A percentile compares a stretch with the other conserved stretches of the same genome.
Conservation (phyloP, 1,140 invertebrate species). For the Sipha flava region DNA sequence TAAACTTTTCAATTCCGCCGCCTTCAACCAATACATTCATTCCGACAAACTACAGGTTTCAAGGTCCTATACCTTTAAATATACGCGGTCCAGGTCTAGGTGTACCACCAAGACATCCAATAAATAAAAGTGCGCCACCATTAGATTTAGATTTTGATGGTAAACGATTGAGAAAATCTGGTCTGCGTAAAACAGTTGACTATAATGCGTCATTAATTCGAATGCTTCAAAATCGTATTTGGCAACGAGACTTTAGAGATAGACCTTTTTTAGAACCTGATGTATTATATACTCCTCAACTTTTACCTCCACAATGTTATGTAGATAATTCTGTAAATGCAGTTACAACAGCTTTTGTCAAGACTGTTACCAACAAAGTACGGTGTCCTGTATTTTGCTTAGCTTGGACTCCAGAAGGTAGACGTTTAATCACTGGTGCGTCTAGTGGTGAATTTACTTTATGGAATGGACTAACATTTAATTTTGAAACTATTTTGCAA, state of each 20-base stretch:
- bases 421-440: slow-evolving; percentile 93
- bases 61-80: slow-evolving; percentile 33
- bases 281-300: slow-evolving; percentile 75
- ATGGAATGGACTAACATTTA: slow-evolving; percentile 99
- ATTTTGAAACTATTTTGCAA: slow-evolving; percentile 99
- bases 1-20: slow-evolving; percentile 22
- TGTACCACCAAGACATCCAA: slow-evolving; percentile 27
- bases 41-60: slow-evolving; percentile 30
- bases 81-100: slow-evolving; percentile 10
- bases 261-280: slow-evolving; percentile 81
- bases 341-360: slow-evolving; percentile 92
- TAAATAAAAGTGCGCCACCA: neutral
- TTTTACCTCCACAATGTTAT: slow-evolving; percentile 81
- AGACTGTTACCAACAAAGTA: slow-evolving; percentile 99
- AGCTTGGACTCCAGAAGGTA: slow-evolving; percentile 97
- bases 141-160: slow-evolving; percentile 74
- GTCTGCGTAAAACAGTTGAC: slow-evolving; percentile 95
- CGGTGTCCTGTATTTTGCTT: slow-evolving; percentile 97
- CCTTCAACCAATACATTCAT: slow-evolving; percentile 24
- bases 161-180: slow-evolving; percentile 87
- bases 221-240: slow-evolving; percentile 70
- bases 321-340: slow-evolving; percentile 93
- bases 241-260: slow-evolving; percentile 87
- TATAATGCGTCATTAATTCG: slow-evolving; percentile 95
- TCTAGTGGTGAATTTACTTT: slow-evolving; percentile 98